Evolutionary conservation across 1,140 invertebrate genomes (phyloP).

Genomic region (Drosophila miranda): DNA sequence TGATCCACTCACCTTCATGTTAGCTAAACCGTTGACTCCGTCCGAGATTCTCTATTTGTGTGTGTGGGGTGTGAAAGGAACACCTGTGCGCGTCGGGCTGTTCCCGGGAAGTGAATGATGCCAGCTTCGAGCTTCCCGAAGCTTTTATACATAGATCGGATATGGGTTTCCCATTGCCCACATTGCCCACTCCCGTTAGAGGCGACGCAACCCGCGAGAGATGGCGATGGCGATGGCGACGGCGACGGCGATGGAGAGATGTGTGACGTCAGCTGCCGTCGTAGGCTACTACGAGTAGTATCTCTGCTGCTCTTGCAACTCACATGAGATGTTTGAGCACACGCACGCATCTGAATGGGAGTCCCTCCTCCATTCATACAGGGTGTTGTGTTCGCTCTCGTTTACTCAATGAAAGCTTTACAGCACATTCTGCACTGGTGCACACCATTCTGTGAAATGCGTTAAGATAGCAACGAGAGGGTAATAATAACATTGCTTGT

Average conservation of each 20-base stretch:
- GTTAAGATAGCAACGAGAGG: no score
- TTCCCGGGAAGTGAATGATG: constrained; percentile 67
- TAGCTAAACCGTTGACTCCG: constrained; percentile 18
- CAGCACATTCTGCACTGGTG: neutral
- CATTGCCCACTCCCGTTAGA: constrained; percentile 50
- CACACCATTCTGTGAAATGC: no score
- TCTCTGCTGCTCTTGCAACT: constrained; percentile 49
- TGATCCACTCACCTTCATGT: constrained; percentile 69
- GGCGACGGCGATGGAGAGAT: constrained; percentile 1
- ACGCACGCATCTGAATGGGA: constrained; percentile 17
- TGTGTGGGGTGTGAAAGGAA: neutral
- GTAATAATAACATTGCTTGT: no score
- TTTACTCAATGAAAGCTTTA: no score
- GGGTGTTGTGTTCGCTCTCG: neutral
- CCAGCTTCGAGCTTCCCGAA: constrained; percentile 35
- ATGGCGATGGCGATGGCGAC: neutral
- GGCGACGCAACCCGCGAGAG: constrained; percentile 24
- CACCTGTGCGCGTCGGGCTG: constrained; percentile 51
- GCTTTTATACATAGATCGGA: constrained; percentile 70
- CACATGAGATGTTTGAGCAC: constrained; percentile 33
- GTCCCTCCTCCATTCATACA: neutral
- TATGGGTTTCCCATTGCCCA: constrained; percentile 6
- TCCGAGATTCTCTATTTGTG: constrained; percentile 7
- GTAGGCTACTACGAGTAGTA: neutral
- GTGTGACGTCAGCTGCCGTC: constrained; percentile 32